These are phyloP conservation scores for Cephus pygmeus DNA, from an alignment of 2,888 invertebrate species.

Conservation along the genomic window DNA sequence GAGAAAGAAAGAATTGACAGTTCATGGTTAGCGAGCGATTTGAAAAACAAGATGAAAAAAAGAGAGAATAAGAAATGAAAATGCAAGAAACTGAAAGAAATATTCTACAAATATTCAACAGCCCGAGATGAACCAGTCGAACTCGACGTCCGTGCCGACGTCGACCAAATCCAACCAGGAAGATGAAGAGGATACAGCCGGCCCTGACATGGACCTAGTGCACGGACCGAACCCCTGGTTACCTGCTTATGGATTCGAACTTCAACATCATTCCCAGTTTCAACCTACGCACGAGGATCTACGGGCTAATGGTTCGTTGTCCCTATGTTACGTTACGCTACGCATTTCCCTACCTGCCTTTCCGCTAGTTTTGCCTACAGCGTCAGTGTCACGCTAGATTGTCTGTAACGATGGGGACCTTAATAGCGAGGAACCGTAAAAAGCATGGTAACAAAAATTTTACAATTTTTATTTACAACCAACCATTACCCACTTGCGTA, in stretches of 20 bases:
- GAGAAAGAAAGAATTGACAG: conserved; percentile 54
- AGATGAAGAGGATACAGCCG: conserved; percentile 24
- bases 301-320: conserved; percentile 61
- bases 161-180: conserved; percentile 1
- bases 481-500: no score
- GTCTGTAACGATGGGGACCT: no score
- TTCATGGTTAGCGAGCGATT: conserved; percentile 51
- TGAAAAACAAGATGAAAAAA: conserved; percentile 17
- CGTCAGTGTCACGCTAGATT: no score
- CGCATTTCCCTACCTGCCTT: conserved; percentile 2
- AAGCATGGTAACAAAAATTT: no score
- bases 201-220: conserved; percentile 58
- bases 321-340: conserved; percentile 19
- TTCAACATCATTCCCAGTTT: conserved; percentile 68
- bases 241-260: conserved; percentile 81
- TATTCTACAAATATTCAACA: no score
- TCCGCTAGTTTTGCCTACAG: neutral
- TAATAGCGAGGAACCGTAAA: no score
- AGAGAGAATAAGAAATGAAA: conserved; percentile 13
- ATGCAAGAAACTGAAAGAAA: conserved; percentile 6
- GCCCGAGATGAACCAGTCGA: conserved; percentile 30
- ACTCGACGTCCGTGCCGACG: conserved; percentile 30
- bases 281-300: conserved; percentile 60
- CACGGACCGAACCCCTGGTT: conserved; percentile 80
- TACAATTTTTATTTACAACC: no score